These are phyloP conservation scores for Cyprinodon tularosa DNA, from an alignment of 2,113 vertebrate genomes.

Conservation along the genomic window DNA sequence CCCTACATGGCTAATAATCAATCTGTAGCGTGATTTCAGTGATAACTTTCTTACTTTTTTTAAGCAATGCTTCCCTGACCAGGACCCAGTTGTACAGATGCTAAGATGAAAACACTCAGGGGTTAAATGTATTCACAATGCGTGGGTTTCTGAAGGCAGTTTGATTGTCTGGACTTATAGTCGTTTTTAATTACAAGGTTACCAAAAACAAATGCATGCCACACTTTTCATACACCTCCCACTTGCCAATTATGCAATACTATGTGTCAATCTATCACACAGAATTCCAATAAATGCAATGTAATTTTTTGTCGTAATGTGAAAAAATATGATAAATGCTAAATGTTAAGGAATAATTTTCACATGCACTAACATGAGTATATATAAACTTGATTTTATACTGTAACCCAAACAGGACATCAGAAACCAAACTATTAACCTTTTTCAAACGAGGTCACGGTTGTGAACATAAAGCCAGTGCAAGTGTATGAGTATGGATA, in stretches of 20 bases:
- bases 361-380: not conserved
- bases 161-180: not conserved
- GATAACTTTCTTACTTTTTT: too few species aligned
- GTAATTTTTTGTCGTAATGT: not conserved
- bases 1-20: not conserved
- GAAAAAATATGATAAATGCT: not conserved
- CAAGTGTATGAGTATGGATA: slow-evolving; percentile 30
- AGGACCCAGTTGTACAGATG: not conserved
- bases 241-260: not conserved
- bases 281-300: too few species aligned
- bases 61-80: not conserved
- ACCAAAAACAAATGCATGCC: not conserved
- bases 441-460: not conserved
- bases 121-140: not conserved
- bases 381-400: slow-evolving; percentile 14
- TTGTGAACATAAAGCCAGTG: slow-evolving; percentile 14
- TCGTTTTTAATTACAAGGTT: not conserved
- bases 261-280: too few species aligned
- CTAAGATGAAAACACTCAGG: not conserved
- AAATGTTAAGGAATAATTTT: not conserved
- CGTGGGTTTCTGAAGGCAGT: not conserved
- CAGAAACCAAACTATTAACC: slow-evolving; percentile 1
- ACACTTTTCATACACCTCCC: not conserved
- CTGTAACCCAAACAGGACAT: not conserved
- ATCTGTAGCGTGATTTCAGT: not conserved